Conservation (phyloP, 1,140 invertebrate species). For the Eriosoma lanigerum region DNA sequence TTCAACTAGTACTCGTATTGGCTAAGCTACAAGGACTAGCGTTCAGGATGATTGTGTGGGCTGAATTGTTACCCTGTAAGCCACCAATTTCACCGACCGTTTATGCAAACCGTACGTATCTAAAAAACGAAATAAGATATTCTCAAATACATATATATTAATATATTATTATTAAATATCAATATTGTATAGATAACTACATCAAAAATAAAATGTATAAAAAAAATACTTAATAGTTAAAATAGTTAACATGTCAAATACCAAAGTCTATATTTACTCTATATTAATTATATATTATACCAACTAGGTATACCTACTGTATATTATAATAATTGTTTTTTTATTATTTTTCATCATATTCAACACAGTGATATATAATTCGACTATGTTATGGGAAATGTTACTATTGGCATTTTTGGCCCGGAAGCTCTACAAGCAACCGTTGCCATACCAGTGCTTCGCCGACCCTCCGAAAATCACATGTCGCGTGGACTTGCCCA, state of each 20-base stretch:
- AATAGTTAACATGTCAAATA: too few species aligned
- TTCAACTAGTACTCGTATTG: conserved; percentile 57
- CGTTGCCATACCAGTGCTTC: conserved; percentile 56
- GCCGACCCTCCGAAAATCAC: conserved; percentile 35
- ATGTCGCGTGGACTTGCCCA: conserved; percentile 26
- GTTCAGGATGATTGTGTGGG: conserved; percentile 54
- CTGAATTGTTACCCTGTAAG: conserved; percentile 56
- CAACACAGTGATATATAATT: conserved; percentile 64
- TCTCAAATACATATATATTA: not conserved
- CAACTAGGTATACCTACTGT: too few species aligned
- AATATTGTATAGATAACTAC: too few species aligned
- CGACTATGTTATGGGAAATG: conserved; percentile 65
- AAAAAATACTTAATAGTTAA: too few species aligned
- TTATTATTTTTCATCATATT: too few species aligned
- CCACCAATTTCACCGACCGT: conserved; percentile 59
- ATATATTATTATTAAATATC: not conserved
- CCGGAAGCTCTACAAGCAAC: conserved; percentile 61
- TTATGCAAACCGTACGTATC: conserved; percentile 60
- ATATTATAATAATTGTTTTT: too few species aligned
- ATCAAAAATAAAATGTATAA: too few species aligned
- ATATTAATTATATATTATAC: too few species aligned
- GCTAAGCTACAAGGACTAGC: conserved; percentile 57
- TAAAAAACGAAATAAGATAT: too few species aligned
- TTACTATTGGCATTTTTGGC: conserved; percentile 63
- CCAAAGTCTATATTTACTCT: too few species aligned